Evolutionary conservation across 2,888 invertebrate genomes (phyloP).

Genomic region (Acanthococcus lagerstroemiae): DNA sequence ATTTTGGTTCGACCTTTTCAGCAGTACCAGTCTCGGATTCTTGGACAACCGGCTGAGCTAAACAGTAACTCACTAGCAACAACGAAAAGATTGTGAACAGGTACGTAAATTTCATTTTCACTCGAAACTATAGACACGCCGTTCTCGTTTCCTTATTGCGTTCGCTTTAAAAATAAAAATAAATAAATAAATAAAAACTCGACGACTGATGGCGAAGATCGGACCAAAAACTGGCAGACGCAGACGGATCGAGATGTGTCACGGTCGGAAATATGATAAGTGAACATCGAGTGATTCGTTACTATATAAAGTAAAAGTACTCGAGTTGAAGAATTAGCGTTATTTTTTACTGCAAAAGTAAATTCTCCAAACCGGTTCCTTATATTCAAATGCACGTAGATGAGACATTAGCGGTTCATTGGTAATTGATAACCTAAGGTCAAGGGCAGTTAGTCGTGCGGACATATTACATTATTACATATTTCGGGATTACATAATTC

Average conservation of each 20-base stretch:
- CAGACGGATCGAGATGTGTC: slow-evolving; percentile 4
- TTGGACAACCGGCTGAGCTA: slow-evolving; percentile 6
- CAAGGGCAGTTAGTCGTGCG: slow-evolving; percentile 25
- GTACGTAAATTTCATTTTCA: slow-evolving; percentile 16
- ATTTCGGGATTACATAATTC: slow-evolving; percentile 11
- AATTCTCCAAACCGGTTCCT: slow-evolving; percentile 24
- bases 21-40: neutral
- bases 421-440: slow-evolving; percentile 27
- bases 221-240: no score
- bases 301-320: slow-evolving; percentile 18
- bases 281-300: neutral
- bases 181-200: no score
- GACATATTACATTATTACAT: slow-evolving; percentile 1
- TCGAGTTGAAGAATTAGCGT: neutral
- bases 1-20: no score
- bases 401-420: slow-evolving; percentile 26
- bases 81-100: neutral
- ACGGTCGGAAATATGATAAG: neutral
- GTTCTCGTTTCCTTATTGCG: no score
- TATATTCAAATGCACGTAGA: slow-evolving; percentile 3
- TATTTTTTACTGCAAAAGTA: slow-evolving; percentile 23
- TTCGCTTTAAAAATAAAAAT: no score
- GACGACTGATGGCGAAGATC: no score
- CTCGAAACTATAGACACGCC: no score
- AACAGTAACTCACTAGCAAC: slow-evolving; percentile 7